phyloP scores from a whole-genome alignment of 2,113 vertebrate genomes.

The Eublepharis macularius region DNA sequence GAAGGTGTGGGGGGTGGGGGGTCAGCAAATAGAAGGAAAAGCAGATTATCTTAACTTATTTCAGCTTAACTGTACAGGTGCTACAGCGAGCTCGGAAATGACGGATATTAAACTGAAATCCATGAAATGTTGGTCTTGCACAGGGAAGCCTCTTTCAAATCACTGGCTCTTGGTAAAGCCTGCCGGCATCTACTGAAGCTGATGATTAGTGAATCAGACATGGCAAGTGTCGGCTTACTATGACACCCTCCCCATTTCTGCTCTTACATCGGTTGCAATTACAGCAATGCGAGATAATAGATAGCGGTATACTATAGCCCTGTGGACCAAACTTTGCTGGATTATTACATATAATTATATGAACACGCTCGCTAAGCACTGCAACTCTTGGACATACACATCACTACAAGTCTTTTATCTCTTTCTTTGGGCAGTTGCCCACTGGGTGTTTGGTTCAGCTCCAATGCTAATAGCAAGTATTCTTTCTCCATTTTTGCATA shows the following conservation, averaged over 20 bases:
- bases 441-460: too few relatives aligned
- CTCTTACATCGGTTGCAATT: not conserved
- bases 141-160: constrained; percentile 11
- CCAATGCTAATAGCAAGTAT: too few relatives aligned
- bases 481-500: too few relatives aligned
- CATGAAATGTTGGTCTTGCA: constrained; percentile 26
- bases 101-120: constrained; percentile 28
- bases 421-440: too few relatives aligned
- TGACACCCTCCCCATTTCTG: constrained; percentile 8
- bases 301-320: not conserved
- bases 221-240: not conserved
- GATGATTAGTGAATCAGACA: constrained; percentile 48
- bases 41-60: constrained; percentile 50
- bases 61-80: constrained; percentile 37
- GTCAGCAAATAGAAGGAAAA: constrained; percentile 35
- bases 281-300: not conserved
- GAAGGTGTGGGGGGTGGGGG: not conserved
- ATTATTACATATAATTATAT: not conserved
- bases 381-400: not conserved
- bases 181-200: constrained; percentile 2
- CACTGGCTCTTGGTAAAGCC: constrained; percentile 40
- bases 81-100: not conserved
- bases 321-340: not conserved
- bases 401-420: too few relatives aligned
- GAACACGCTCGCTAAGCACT: not conserved